Conservation (phyloP, 2,113 vertebrate genomes). For the Cichladusa arquata region DNA sequence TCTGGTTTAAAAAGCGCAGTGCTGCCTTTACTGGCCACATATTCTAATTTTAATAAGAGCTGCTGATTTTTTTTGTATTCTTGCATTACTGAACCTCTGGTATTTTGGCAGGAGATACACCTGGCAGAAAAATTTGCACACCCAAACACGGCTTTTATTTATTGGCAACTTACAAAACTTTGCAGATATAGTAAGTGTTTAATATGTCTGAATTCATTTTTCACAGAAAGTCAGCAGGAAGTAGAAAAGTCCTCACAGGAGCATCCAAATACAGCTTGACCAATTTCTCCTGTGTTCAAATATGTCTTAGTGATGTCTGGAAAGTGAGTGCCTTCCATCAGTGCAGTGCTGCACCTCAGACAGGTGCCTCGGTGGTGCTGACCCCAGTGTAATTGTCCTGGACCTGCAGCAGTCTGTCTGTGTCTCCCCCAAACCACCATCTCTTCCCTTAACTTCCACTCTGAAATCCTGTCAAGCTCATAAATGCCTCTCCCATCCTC, state of each 20-base stretch:
- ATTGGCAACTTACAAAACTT: not conserved
- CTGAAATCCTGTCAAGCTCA: constrained; percentile 26
- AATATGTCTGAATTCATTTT: not conserved
- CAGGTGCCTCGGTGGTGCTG: not conserved
- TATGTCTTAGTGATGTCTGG: not conserved
- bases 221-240: not conserved
- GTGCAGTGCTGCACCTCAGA: not conserved
- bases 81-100: not conserved
- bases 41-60: not conserved
- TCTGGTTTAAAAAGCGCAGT: not conserved
- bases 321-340: constrained; percentile 5
- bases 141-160: not conserved
- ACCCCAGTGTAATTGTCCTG: not conserved
- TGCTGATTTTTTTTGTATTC: not conserved
- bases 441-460: not conserved
- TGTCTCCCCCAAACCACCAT: not conserved
- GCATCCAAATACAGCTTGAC: not conserved
- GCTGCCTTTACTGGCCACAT: not conserved
- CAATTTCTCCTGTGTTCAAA: not conserved
- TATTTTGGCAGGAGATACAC: not conserved
- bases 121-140: not conserved
- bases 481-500: not conserved
- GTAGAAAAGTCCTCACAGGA: not conserved
- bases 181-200: not conserved
- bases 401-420: not conserved